Base-by-base conservation (phyloP, 2,797 vertebrate genomes). In the Apogon hyalosoma region DNA sequence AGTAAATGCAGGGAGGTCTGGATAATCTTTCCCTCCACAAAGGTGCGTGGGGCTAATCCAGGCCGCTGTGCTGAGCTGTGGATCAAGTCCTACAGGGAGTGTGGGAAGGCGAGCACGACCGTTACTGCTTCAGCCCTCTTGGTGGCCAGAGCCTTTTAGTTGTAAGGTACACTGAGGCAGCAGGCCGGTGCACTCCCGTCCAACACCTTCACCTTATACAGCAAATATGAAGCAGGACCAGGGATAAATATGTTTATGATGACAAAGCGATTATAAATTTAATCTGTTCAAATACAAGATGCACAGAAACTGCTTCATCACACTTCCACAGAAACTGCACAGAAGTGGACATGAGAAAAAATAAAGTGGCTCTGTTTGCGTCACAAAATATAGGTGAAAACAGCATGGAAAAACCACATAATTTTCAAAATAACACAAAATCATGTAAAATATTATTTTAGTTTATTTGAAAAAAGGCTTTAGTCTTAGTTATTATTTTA, bases 1-100 rank as follows among this genome's bases (percentile, higher is more conserved):
- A 87, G 80, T 92, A 87, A 93, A 92, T 92, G 85, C 92, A 92
- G 90, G 90, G 92, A 94, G 93, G 93, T 92, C 93, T 84, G 77
- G 92, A 87, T 94, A 93, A 95, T 94, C 93, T 93, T 83, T 85
- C 86, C 83, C 87, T 82, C 91, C 91, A 93, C 87, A 93, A 93
- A 94, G 88, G 92, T 92, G 92, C 67, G 80, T 82, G 75, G 91
- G 89, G 88, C 88, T 93, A 94, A 94, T 94, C 93, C 90, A 82
- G 75, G 88, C 83, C 60, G 79, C 91, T 84, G 90, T 78, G 77
- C 80, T 91, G 88, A 93, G 86, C 88, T 60, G 73, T 85, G 89
- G 90, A 92, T 93, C 91, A 93, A 86, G 89, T 88, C 87, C 84
- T 87, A 73, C 80, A 85, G 88, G 86, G 86, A 91, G 90, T 93